Evolutionary conservation across 2,888 invertebrate genomes (phyloP).

Genomic region (Callimorpha dominula): DNA sequence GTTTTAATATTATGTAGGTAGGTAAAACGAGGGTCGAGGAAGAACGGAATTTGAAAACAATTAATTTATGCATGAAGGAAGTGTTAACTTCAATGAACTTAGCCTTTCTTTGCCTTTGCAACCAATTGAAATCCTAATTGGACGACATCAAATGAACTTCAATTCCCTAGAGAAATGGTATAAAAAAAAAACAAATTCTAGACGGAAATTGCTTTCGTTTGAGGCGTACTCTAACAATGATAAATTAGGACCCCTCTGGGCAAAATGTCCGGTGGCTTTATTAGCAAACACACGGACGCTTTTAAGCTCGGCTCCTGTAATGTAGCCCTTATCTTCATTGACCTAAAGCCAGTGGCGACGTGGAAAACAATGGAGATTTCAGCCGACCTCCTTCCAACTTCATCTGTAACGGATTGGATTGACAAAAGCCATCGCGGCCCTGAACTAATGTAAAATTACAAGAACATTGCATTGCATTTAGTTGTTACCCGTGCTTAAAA

Average conservation of each 20-base stretch:
- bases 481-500: too few species aligned
- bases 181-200: conserved; percentile 68
- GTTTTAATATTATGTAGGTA: neutral
- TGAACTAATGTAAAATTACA: conserved; percentile 51
- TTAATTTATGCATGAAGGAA: conserved; percentile 12
- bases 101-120: conserved; percentile 36
- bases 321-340: conserved; percentile 63
- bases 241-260: conserved; percentile 78
- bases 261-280: conserved; percentile 75
- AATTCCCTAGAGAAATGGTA: conserved; percentile 59
- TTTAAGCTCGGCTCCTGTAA: conserved; percentile 61
- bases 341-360: conserved; percentile 59
- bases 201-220: conserved; percentile 79
- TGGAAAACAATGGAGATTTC: conserved; percentile 44
- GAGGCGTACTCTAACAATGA: conserved; percentile 77
- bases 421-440: conserved; percentile 45
- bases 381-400: conserved; percentile 48
- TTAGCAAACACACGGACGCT: conserved; percentile 75
- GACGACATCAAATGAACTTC: conserved; percentile 65
- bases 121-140: conserved; percentile 61
- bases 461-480: conserved; percentile 12
- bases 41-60: neutral
- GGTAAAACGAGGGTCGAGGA: neutral
- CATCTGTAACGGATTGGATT: conserved; percentile 60
- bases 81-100: conserved; percentile 37